These are phyloP conservation scores for Wasmannia auropunctata DNA, from an alignment of 1,140 invertebrate species.

Conservation along the genomic window DNA sequence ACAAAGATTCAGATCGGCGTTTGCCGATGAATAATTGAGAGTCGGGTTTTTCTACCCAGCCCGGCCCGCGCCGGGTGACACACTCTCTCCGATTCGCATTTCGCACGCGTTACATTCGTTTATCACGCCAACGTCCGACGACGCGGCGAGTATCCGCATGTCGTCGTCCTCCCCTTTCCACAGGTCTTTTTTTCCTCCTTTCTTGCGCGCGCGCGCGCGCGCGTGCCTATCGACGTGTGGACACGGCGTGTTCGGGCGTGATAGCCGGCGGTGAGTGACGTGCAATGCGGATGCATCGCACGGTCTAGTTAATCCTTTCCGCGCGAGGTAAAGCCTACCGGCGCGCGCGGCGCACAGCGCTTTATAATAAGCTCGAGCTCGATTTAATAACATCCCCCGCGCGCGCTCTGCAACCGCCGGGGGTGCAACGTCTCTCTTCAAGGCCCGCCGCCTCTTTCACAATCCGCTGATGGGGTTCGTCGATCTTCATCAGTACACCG, in stretches of 20 bases:
- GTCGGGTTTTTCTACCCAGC: not conserved
- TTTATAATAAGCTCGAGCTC: conserved; percentile 54
- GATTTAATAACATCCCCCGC: conserved; percentile 47
- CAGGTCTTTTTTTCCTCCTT: not conserved
- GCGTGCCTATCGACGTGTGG: conserved; percentile 35
- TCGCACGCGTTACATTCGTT: conserved; percentile 47
- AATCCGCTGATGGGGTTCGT: conserved; percentile 38
- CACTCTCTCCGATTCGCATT: conserved; percentile 47
- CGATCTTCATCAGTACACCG: conserved; percentile 52
- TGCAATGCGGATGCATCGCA: conserved; percentile 58
- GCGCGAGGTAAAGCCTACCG: conserved; percentile 39
- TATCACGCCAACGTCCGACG: conserved; percentile 3
- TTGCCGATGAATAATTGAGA: conserved; percentile 52
- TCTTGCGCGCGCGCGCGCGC: not conserved
- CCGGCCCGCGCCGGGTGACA: not conserved
- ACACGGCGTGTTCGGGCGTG: conserved; percentile 36
- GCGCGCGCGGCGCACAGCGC: conserved; percentile 1
- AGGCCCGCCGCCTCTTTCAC: conserved; percentile 31
- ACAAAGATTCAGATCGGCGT: conserved; percentile 27
- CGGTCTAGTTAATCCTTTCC: conserved; percentile 69
- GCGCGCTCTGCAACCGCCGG: not conserved
- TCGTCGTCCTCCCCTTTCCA: conserved; percentile 22
- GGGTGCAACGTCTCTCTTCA: conserved; percentile 55
- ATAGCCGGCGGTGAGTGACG: conserved; percentile 46
- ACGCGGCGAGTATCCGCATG: conserved; percentile 7